phyloP scores from a whole-genome alignment of 2,797 vertebrate species.

The Halcyon badia region DNA sequence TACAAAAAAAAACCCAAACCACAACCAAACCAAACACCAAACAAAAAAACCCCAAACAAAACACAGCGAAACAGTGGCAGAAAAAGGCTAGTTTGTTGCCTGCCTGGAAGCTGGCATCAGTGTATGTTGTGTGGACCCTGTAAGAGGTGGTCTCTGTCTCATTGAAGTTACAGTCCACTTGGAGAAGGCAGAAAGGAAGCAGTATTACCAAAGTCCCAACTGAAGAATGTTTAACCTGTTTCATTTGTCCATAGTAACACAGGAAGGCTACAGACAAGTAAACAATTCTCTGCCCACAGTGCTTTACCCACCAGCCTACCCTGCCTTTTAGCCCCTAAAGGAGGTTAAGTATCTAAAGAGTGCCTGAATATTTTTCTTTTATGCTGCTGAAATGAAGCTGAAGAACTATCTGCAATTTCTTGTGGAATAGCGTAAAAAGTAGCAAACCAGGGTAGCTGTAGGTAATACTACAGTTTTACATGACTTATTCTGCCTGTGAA shows the following conservation, averaged over 20 bases:
- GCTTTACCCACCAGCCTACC: not conserved
- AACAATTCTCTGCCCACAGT: not conserved
- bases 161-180: not conserved
- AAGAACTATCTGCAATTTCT: not conserved
- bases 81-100: not conserved
- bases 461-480: not conserved
- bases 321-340: not conserved
- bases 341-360: not conserved
- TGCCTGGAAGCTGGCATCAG: not conserved
- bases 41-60: too few relatives aligned
- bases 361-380: not conserved
- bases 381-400: not conserved
- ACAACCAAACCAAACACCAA: too few relatives aligned
- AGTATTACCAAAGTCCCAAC: not conserved
- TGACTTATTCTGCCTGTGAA: not conserved
- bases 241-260: not conserved
- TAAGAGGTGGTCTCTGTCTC: not conserved
- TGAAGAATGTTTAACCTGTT: not conserved
- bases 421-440: not conserved
- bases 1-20: not conserved
- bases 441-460: not conserved
- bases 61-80: not conserved
- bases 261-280: not conserved
- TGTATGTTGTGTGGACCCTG: not conserved
- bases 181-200: not conserved